Percentiles rank a stretch among this genome's conserved stretches.
These are phyloP conservation scores for Muschampia plurimacula DNA, from an alignment of 2,888 invertebrate genomes.

Conservation along the genomic window DNA sequence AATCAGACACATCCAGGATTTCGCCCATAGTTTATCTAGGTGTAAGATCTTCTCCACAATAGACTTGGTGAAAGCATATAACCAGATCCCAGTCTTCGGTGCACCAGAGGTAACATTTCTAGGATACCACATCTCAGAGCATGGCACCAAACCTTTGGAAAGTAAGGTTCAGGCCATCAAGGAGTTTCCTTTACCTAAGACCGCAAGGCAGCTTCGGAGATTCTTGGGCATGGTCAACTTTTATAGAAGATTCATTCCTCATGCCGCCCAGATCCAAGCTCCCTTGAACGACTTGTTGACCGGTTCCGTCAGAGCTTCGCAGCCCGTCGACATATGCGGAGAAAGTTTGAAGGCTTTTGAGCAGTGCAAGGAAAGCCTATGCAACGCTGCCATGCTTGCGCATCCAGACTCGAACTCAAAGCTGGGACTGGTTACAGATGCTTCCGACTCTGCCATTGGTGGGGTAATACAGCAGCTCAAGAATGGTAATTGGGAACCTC, in stretches of 20 bases:
- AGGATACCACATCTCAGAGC: conserved; percentile 43
- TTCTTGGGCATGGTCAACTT: conserved; percentile 44
- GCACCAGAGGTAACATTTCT: conserved; percentile 43
- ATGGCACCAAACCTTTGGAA: conserved; percentile 52
- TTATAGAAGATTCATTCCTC: conserved; percentile 40
- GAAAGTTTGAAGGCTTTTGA: conserved; percentile 47
- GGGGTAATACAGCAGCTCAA: conserved; percentile 7
- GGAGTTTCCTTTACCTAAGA: conserved; percentile 37
- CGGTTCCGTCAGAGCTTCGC: conserved; percentile 51
- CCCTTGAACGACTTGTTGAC: conserved; percentile 51
- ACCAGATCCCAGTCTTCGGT: conserved; percentile 43
- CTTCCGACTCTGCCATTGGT: conserved; percentile 10
- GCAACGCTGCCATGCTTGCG: conserved; percentile 31
- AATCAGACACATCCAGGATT: conserved; percentile 57
- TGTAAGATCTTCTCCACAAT: conserved; percentile 52
- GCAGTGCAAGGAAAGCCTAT: conserved; percentile 50
- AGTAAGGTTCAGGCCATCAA: conserved; percentile 50
- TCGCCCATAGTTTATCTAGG: conserved; percentile 50
- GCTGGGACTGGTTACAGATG: conserved; percentile 21
- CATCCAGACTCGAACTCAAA: conserved; percentile 9
- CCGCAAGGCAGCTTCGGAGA: conserved; percentile 49
- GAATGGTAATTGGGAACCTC: conserved; percentile 51
- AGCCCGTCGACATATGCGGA: conserved; percentile 46
- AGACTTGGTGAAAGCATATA: conserved; percentile 55
- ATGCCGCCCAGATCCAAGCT: conserved; percentile 50